phyloP scores from a whole-genome alignment of 2,113 vertebrate genomes.

The Psilopsiagon aymara region DNA sequence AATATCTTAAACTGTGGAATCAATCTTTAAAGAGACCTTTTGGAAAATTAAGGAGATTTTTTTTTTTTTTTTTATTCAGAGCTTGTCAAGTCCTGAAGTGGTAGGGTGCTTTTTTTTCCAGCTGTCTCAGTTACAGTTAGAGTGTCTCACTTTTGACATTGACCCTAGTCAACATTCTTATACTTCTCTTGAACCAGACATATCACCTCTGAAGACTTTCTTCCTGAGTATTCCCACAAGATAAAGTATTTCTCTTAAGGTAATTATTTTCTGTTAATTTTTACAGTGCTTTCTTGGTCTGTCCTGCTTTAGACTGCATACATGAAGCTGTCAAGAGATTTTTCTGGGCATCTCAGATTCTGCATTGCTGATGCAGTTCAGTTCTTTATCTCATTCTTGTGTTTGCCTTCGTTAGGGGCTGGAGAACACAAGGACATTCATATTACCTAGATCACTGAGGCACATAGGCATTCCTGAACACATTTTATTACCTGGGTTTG shows the following conservation, averaged over 20 bases:
- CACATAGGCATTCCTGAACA: background rate
- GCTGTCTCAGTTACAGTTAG: background rate
- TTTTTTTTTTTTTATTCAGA: background rate
- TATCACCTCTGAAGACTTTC: background rate
- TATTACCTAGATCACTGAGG: background rate
- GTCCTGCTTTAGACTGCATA: background rate
- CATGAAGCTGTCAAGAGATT: background rate
- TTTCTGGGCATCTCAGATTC: background rate
- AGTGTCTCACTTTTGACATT: background rate
- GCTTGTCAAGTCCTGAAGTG: background rate
- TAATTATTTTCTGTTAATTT: background rate
- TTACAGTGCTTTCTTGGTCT: background rate
- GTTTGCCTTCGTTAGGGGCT: background rate
- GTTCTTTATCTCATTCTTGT: background rate
- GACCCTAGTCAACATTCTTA: background rate
- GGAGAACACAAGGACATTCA: background rate
- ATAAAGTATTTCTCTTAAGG: background rate
- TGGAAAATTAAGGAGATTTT: background rate
- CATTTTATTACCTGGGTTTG: background rate
- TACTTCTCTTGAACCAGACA: background rate
- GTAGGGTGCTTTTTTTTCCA: background rate
- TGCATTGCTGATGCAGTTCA: background rate
- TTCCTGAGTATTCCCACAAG: background rate
- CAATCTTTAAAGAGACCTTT: background rate
- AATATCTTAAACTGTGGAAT: background rate